Base-by-base conservation (phyloP, 2,888 invertebrate species). In the Agrotis clavis region DNA sequence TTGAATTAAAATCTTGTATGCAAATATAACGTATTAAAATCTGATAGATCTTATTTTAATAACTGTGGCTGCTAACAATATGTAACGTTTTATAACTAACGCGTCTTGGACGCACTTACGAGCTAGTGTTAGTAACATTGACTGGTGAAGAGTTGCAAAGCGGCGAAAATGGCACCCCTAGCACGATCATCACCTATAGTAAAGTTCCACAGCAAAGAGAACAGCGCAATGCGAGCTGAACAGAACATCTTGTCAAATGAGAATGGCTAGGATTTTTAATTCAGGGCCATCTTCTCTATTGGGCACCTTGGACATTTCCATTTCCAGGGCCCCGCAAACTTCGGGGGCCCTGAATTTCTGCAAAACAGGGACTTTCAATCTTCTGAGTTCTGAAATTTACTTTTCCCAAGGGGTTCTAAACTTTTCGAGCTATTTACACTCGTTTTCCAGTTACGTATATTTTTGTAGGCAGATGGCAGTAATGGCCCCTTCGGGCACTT, bases 101-200 rank as follows among this genome's bases (percentile, higher is more conserved):
- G 85, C 94, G 94, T 94, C 94, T 94, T 92, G 84, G 94, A 94
- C 94, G 94, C 88, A 83, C 88, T 91, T 92, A 90, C 71, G 56
- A 72, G 54, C 90, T 91, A 91, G 72, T 78, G 82, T 90, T 90
- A 90, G 85, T 87, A 84, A 81, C 84, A 87, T 83, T 89, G 90
- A 90, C 85, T 82, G 81, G 78, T 84, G 77, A 79, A 77, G 73
- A 71, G 74, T 78, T 78, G 70, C 75, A 76, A 69, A 73, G 70
- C 74, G 72, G 71, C 57, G 59, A 18, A 50, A 2, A 35, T 48
- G 50, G 50, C 9, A 54, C 16, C 62, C 35, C 59, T 60, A 50
- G n/a, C 72, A 64, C 13, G 18, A 63, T 71, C 77, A 67, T 19
- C n/a, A 21, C n/a, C n/a, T 1, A 56, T 16, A 21, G 14, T 30